These are phyloP conservation scores for Amphipyra berbera DNA, from an alignment of 2,888 invertebrate species.

Conservation along the genomic window DNA sequence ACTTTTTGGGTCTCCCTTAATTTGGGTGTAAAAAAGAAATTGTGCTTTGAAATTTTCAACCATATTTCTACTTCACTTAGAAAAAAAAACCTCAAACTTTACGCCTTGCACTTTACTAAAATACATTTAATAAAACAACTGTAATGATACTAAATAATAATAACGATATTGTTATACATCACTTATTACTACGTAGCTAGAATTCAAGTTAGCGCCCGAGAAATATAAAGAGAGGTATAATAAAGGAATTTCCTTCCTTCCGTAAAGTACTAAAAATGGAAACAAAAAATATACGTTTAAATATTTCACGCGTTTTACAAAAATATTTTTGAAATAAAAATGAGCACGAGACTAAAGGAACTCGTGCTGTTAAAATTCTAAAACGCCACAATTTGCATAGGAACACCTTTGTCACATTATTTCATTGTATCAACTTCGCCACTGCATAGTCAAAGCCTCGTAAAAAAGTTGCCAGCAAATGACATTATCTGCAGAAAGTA, in stretches of 20 bases:
- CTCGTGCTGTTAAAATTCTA: slow-evolving; percentile 12
- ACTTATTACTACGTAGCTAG: not conserved
- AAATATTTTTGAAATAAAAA: slow-evolving; percentile 1
- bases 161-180: not conserved
- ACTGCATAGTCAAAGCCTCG: slow-evolving; percentile 46
- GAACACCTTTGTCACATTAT: slow-evolving; percentile 29
- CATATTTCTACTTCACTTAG: no score
- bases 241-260: not conserved
- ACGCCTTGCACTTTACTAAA: not conserved
- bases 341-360: not conserved
- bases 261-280: no score
- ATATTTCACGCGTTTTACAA: not conserved
- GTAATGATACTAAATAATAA: no score
- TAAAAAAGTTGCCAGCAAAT: slow-evolving; percentile 73
- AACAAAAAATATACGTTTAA: no score
- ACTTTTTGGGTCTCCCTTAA: slow-evolving; percentile 18
- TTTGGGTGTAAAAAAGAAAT: not conserved
- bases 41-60: not conserved
- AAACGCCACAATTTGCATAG: slow-evolving; percentile 6
- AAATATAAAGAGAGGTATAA: not conserved
- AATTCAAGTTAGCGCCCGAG: not conserved
- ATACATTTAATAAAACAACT: no score
- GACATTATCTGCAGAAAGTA: slow-evolving; percentile 80
- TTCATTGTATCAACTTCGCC: slow-evolving; percentile 48
- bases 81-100: not conserved